Evolutionary conservation across 2,113 vertebrate species (phyloP).

Genomic region (Megaptera novaeangliae): DNA sequence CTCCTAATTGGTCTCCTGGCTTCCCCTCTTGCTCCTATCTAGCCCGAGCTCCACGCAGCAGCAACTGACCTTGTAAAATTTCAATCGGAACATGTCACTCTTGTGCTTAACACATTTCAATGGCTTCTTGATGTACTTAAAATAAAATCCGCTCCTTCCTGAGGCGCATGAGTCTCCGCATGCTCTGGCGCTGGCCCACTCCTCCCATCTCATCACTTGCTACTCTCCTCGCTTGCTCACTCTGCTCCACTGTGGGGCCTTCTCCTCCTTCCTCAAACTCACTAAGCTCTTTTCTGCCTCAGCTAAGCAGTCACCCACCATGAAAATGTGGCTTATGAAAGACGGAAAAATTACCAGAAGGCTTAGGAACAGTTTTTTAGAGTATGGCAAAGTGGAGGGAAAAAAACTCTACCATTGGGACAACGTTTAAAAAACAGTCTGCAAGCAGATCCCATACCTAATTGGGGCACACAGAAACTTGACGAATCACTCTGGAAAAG

Average conservation of each 20-base stretch:
- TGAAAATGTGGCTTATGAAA: background rate
- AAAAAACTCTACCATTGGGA: background rate
- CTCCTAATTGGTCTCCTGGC: background rate
- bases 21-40: background rate
- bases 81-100: background rate
- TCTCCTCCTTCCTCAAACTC: background rate
- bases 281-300: background rate
- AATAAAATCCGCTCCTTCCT: background rate
- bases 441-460: background rate
- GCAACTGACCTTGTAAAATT: background rate
- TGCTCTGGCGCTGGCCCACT: background rate
- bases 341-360: background rate
- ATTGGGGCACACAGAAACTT: background rate
- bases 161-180: background rate
- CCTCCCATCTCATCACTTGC: background rate
- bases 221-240: too few species aligned
- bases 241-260: background rate
- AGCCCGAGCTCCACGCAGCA: background rate
- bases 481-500: background rate
- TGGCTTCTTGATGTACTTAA: background rate
- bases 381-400: background rate
- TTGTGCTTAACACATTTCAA: background rate
- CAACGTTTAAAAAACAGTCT: background rate
- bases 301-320: background rate
- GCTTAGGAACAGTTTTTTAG: background rate